Evolutionary conservation across 2,888 invertebrate genomes (phyloP), one percentile per base, ranked within the genome.

Genomic region (Limenitis arthemis): DNA sequence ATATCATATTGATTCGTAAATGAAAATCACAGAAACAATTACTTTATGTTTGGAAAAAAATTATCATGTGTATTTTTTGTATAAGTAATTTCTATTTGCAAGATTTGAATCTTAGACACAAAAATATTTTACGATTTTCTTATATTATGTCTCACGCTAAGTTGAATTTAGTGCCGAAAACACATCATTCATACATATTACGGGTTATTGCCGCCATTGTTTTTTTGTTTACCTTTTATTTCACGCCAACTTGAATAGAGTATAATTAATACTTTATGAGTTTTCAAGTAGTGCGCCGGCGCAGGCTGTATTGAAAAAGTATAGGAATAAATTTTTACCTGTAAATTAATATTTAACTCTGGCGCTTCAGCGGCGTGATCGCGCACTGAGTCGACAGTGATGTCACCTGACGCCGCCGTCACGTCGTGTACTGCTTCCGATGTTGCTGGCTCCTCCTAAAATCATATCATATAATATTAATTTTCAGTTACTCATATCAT

Each of bases 361-460:
- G 73, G 71, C 39, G 68, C 64, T 5, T 91, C 84, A 39, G 61
- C 66, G 38, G 94, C 88, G 87, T 97, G 96, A 81, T 96, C 96
- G 61, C 94, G 92, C 46, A 97, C 95, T 32, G 96, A 97, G 87
- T 98, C 97, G 60, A 97, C 94, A 5, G 97, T 97, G 72, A 97
- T 96, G 80, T 97, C 97, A 11, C 93, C 96, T 63, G 75, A 89
- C 68, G 72, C 89, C 56, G 73, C 91, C 71, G 86, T 92, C 60
- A 84, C 80, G 72, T 85, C 84, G 62, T 84, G 84, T 9, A 72
- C 75, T 6, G 84, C 73, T 51, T 79, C 84, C 4, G 66, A 66
- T 8, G 73, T 81, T 2, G 67, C 65, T 8, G 73, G 73, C 51
- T 79, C 85, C 59, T 88, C 89, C 68, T 88, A 79, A 5, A 20